Percentiles rank a stretch among this genome's conserved stretches.
These are phyloP conservation scores for Phocides pigmalion DNA, from an alignment of 1,140 invertebrate genomes.

Conservation along the genomic window DNA sequence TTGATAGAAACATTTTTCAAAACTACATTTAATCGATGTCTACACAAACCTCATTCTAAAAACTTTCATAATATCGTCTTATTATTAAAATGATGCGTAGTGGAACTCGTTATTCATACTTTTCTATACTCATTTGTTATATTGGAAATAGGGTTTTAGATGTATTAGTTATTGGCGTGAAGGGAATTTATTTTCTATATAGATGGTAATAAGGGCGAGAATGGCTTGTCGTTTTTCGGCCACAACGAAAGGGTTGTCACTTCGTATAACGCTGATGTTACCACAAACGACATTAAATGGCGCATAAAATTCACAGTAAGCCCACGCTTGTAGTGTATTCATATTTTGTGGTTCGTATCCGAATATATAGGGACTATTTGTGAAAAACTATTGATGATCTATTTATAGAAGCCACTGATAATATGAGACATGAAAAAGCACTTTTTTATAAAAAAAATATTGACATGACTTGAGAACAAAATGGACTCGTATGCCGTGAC, in stretches of 20 bases:
- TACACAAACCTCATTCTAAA: neutral
- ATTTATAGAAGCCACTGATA: neutral
- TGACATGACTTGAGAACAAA: too few species aligned
- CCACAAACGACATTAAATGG: slow-evolving; percentile 68
- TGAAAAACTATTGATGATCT: neutral
- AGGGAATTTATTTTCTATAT: slow-evolving; percentile 40
- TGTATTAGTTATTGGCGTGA: neutral
- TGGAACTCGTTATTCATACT: slow-evolving; percentile 7
- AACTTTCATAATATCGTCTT: slow-evolving; percentile 2
- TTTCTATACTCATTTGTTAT: slow-evolving; percentile 12
- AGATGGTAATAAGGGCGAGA: slow-evolving; percentile 35
- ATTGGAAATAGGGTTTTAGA: neutral
- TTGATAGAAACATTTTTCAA: neutral
- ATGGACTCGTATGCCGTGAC: too few species aligned
- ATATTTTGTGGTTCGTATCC: slow-evolving; percentile 32
- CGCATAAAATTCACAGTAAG: slow-evolving; percentile 66
- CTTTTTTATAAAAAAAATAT: too few species aligned
- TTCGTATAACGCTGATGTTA: slow-evolving; percentile 62
- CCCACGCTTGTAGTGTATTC: slow-evolving; percentile 36
- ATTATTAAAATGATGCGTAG: slow-evolving; percentile 9
- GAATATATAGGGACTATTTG: neutral
- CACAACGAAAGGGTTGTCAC: slow-evolving; percentile 61
- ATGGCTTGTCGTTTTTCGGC: slow-evolving; percentile 24
- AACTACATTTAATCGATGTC: too few species aligned
- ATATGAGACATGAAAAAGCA: neutral